Evolutionary conservation across 2,797 vertebrate genomes (phyloP), one percentile per base, ranked within the genome.

Genomic region (Platyrinchus mystaceus): DNA sequence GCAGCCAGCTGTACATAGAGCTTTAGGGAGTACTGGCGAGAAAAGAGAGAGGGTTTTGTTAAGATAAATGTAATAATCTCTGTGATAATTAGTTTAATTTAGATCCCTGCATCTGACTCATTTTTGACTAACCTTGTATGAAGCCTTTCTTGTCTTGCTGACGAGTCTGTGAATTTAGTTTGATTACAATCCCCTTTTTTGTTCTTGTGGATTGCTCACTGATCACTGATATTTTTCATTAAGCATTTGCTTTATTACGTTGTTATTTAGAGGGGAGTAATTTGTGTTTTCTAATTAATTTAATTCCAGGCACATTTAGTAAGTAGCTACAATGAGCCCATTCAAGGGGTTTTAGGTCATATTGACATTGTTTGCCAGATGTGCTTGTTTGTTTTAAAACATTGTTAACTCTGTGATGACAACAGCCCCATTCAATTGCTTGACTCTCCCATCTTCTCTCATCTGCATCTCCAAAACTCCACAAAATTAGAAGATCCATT

Each of bases 81-180:
- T 84, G 85, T 90, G 95, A 95, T 96, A 97, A 96, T 96, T 95
- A 95, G 87, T 96, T 96, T 95, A 95, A 95, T 96, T 95, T 91
- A 96, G 77, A 93, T 95, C 69, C 67, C 44, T 91, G 73, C 47
- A 47, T 94, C 96, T 93, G 89, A 94, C 80, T 95, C 81, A 82
- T 93, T 96, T 96, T 94, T 94, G 68, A 93, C 87, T 93, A 94
- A 93, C 93, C 87, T 91, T 84, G 56, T 90, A 86, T 46, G 71
- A 89, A 94, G 89, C 64, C 78, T 79, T 90, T 81, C 87, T 95
- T 94, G 75, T 82, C 93, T 90, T 85, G 46, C 83, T 81, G 90
- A 73, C 17, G 43, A 82, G 70, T 43, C 71, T 83, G 62, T 87
- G 85, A 91, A 83, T 92, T 92, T 82, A 86, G 75, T 95, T 91